phyloP scores from a whole-genome alignment of 1,140 invertebrate species.

The Neodiprion virginianus region DNA sequence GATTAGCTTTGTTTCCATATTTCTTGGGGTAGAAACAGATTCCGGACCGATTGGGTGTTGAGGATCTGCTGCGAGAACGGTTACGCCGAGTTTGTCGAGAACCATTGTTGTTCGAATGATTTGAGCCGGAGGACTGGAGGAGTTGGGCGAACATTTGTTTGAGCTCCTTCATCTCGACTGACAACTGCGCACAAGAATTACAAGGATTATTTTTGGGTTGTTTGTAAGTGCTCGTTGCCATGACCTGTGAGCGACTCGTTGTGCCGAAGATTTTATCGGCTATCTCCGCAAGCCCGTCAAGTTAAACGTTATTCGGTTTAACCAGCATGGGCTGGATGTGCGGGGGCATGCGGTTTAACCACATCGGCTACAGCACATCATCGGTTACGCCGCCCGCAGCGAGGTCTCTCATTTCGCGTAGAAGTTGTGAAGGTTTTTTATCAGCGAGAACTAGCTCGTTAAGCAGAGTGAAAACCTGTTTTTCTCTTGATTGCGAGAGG shows the following conservation, averaged over 20 bases:
- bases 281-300: not conserved
- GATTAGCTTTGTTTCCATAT: constrained; percentile 20
- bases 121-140: not conserved
- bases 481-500: too few species aligned
- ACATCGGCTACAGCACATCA: not conserved
- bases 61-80: not conserved
- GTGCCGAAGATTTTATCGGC: constrained; percentile 14
- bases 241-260: not conserved
- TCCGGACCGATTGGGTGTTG: not conserved
- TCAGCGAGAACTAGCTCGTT: not conserved
- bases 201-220: too few species aligned
- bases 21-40: constrained; percentile 19
- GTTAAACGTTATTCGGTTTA: too few species aligned
- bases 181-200: too few species aligned
- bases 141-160: not conserved
- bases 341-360: constrained; percentile 15
- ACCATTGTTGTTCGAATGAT: not conserved
- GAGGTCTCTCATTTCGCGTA: constrained; percentile 48
- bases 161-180: too few species aligned
- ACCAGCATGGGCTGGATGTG: too few species aligned
- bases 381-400: constrained; percentile 8
- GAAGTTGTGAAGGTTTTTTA: constrained; percentile 35
- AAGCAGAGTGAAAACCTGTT: not conserved
- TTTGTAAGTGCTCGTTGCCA: not conserved
- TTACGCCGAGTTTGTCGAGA: not conserved